Percentiles rank a stretch among this genome's conserved stretches.
Evolutionary conservation across 1,140 invertebrate species (phyloP).

Genomic region (Luehdorfia chinensis): DNA sequence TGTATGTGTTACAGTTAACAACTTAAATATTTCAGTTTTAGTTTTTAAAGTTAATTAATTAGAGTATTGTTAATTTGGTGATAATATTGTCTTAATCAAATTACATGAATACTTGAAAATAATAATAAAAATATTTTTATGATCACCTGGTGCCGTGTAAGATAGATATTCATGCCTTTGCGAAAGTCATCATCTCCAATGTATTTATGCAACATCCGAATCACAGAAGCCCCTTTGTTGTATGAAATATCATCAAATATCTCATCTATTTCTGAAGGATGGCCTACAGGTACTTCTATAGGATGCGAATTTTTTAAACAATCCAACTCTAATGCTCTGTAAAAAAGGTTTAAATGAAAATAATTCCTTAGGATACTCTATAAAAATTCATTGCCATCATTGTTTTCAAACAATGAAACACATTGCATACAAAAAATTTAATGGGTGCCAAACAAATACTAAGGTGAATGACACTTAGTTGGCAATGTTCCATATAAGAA

Average conservation of each 20-base stretch:
- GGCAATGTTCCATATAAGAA: slow-evolving; percentile 24
- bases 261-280: slow-evolving; percentile 95
- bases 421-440: slow-evolving; percentile 1
- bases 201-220: slow-evolving; percentile 97
- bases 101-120: not conserved
- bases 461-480: slow-evolving; percentile 18
- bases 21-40: too few species aligned
- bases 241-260: slow-evolving; percentile 98
- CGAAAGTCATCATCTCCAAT: slow-evolving; percentile 96
- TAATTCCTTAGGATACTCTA: not conserved
- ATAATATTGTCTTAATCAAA: not conserved
- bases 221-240: slow-evolving; percentile 94
- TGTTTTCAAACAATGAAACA: too few species aligned
- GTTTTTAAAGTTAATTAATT: not conserved
- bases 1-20: too few species aligned
- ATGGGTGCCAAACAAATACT: slow-evolving; percentile 12
- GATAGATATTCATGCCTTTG: slow-evolving; percentile 96
- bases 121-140: slow-evolving; percentile 10
- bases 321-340: slow-evolving; percentile 90
- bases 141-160: slow-evolving; percentile 88
- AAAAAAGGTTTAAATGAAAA: slow-evolving; percentile 24
- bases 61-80: not conserved
- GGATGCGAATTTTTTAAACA: slow-evolving; percentile 94
- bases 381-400: too few species aligned
- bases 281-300: slow-evolving; percentile 92